These are phyloP conservation scores for Eudemis profundana DNA, from an alignment of 2,888 invertebrate genomes.

Conservation along the genomic window DNA sequence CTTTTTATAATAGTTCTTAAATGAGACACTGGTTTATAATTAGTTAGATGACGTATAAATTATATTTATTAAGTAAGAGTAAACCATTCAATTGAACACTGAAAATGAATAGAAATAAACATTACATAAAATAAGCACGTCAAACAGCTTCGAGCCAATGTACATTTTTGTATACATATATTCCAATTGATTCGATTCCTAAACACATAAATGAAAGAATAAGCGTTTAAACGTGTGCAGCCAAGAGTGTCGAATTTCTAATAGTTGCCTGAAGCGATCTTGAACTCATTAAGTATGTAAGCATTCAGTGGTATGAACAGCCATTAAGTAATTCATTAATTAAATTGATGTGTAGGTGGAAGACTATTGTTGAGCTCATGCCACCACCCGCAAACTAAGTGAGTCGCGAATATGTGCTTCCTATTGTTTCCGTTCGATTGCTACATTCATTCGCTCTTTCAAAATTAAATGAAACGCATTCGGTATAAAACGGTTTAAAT, in stretches of 20 bases:
- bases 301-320: slow-evolving; percentile 84
- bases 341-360: slow-evolving; percentile 64
- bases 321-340: slow-evolving; percentile 71
- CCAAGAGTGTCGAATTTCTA: slow-evolving; percentile 84
- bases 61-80: slow-evolving; percentile 64
- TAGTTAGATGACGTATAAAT: slow-evolving; percentile 54
- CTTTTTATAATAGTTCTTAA: slow-evolving; percentile 21
- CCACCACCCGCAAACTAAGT: slow-evolving; percentile 57
- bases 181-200: slow-evolving; percentile 72
- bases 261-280: slow-evolving; percentile 81
- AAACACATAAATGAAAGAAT: slow-evolving; percentile 83
- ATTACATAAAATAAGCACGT: slow-evolving; percentile 84
- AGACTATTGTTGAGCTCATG: slow-evolving; percentile 66
- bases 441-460: slow-evolving; percentile 63
- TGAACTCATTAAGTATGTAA: slow-evolving; percentile 74
- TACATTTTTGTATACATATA: slow-evolving; percentile 76
- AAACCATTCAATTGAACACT: slow-evolving; percentile 82
- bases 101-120: slow-evolving; percentile 73
- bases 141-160: slow-evolving; percentile 84
- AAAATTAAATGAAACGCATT: slow-evolving; percentile 60
- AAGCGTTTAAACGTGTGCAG: slow-evolving; percentile 83
- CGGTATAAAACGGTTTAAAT: slow-evolving; percentile 56
- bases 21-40: slow-evolving; percentile 21
- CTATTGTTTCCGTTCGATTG: slow-evolving; percentile 50
- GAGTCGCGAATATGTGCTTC: slow-evolving; percentile 60